These are phyloP conservation scores for Telenomus remus DNA, from an alignment of 1,140 invertebrate species.

Conservation along the genomic window DNA sequence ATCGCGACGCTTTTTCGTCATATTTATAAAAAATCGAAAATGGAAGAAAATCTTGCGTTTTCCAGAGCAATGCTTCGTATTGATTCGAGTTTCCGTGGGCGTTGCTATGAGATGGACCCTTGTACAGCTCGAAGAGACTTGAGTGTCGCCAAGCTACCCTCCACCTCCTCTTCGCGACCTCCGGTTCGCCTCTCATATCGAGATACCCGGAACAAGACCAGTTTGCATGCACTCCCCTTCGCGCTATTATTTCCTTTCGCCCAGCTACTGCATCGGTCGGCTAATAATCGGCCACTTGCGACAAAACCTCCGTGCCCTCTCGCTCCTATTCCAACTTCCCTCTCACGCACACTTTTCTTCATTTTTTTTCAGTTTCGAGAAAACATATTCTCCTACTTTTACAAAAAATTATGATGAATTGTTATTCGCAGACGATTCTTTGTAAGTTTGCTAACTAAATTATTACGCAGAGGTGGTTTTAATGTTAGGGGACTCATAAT, in stretches of 20 bases:
- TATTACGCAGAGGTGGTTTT: slow-evolving; percentile 20
- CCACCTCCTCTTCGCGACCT: slow-evolving; percentile 58
- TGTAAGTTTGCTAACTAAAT: slow-evolving; percentile 23
- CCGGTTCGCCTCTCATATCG: slow-evolving; percentile 60
- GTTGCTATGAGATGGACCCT: slow-evolving; percentile 77
- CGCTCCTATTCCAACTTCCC: slow-evolving; percentile 13
- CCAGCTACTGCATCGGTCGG: slow-evolving; percentile 42
- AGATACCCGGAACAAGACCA: slow-evolving; percentile 55
- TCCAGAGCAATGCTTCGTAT: slow-evolving; percentile 74
- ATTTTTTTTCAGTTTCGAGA: slow-evolving; percentile 1
- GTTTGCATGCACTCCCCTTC: slow-evolving; percentile 54
- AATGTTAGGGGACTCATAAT: background rate
- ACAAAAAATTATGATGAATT: slow-evolving; percentile 34
- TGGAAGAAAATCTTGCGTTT: slow-evolving; percentile 71
- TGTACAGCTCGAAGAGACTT: slow-evolving; percentile 72
- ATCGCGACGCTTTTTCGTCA: slow-evolving; percentile 27
- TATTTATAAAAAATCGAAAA: slow-evolving; percentile 66
- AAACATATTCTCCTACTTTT: slow-evolving; percentile 10
- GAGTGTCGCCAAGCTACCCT: slow-evolving; percentile 75
- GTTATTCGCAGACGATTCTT: slow-evolving; percentile 23
- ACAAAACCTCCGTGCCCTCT: slow-evolving; percentile 18
- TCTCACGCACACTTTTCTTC: background rate
- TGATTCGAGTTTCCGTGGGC: slow-evolving; percentile 75
- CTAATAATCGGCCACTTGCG: slow-evolving; percentile 40
- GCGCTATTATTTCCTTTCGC: slow-evolving; percentile 47